Evolutionary conservation across 2,797 vertebrate genomes (phyloP), one percentile per base, ranked within the genome.

Genomic region (Amblyopsis hoosieri): DNA sequence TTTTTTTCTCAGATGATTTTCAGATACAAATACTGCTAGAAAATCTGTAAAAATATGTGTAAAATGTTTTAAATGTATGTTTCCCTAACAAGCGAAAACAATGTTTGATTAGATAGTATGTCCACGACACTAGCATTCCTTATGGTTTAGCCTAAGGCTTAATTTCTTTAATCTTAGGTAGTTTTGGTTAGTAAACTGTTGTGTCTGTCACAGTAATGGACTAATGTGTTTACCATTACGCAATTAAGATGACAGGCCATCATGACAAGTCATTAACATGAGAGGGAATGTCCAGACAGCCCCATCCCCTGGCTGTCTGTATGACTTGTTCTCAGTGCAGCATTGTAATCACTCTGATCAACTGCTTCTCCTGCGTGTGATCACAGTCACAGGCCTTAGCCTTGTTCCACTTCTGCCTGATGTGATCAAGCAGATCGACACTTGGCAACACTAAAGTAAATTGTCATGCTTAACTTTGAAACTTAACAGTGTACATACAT

Each of bases 331-430:
- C 13, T 46, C 69, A 71, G 69, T 79, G 82, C 82, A 78, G 74
- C 79, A 82, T 82, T 87, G 82, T 87, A 85, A 83, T 88, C 88
- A 80, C 76, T 81, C 81, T 71, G 77, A 89, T 92, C 86, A 90
- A 89, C 90, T 92, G 87, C 91, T 84, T 90, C 79, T 50, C 59
- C 70, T 74, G 75, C 90, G 92, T 92, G 90, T 92, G 90, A 93
- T 90, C 68, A 77, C 70, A 80, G 87, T 86, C 89, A 91, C 86
- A 90, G 85, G 80, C 79, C 74, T 37, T 72, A 71, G 85, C 75
- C 80, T 83, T 85, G 86, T 91, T 91, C 88, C 88, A 82, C 80
- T 83, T 86, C 72, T 74, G 54, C 74, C 80, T 79, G 80, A 89
- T 83, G 82, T 85, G 81, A 74, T 64, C 82, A 87, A 13, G 48